These are phyloP conservation scores for Cephus cinctus DNA, from an alignment of 1,140 invertebrate species.

Conservation along the genomic window DNA sequence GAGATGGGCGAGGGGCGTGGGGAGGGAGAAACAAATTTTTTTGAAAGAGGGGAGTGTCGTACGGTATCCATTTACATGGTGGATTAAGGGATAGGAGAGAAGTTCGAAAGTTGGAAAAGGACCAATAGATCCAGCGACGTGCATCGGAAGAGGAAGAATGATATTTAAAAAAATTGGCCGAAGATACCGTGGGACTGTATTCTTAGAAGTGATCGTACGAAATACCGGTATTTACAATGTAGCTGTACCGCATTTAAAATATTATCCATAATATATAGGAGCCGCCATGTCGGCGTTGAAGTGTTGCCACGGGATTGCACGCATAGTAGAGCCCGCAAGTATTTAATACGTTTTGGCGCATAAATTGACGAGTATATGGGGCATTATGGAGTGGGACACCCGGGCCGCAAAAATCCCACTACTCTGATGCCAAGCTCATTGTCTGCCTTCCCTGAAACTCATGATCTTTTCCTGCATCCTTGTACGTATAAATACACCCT, in stretches of 20 bases:
- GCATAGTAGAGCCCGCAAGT: conserved; percentile 32
- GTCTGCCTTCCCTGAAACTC: conserved; percentile 23
- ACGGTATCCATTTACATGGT: too few species aligned
- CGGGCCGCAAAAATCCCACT: conserved; percentile 19
- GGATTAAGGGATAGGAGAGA: too few species aligned
- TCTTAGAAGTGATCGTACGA: conserved; percentile 42
- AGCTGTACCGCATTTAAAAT: conserved; percentile 45
- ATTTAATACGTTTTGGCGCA: conserved; percentile 51
- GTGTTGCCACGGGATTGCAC: conserved; percentile 15
- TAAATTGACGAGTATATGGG: conserved; percentile 53
- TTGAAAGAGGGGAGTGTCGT: too few species aligned
- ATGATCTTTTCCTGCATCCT: not conserved
- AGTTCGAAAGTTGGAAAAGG: too few species aligned
- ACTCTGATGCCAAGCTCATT: conserved; percentile 31
- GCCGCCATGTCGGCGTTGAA: conserved; percentile 6
- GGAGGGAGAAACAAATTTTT: too few species aligned
- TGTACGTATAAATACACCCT: not conserved
- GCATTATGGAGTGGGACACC: conserved; percentile 40
- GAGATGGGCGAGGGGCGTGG: too few species aligned
- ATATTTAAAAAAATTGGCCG: too few species aligned
- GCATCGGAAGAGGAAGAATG: too few species aligned
- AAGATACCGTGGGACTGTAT: conserved; percentile 36
- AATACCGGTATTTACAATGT: conserved; percentile 50
- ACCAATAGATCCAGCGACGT: too few species aligned
- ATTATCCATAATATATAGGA: conserved; percentile 43